Conservation (phyloP, 2,888 invertebrate genomes). For the Chirona hameri region DNA sequence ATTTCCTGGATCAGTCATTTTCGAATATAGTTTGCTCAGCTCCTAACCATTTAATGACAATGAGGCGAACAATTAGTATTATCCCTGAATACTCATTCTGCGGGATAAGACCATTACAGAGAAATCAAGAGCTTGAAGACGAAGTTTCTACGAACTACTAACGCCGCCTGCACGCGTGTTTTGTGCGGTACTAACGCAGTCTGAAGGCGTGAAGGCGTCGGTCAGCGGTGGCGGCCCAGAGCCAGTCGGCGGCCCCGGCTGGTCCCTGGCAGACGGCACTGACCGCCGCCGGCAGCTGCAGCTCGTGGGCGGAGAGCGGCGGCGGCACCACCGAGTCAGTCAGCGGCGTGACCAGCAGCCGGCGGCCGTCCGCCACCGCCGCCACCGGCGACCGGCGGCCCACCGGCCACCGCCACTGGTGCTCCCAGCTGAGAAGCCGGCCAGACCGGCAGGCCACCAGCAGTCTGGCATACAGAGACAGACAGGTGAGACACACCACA, state of each 20-base stretch:
- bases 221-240: slow-evolving; percentile 1
- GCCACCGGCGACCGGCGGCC: slow-evolving; percentile 33
- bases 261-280: not conserved
- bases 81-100: too few species aligned
- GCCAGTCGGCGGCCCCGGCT: too few species aligned
- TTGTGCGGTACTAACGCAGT: not conserved
- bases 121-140: too few species aligned
- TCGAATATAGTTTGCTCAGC: too few species aligned
- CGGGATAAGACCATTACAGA: too few species aligned
- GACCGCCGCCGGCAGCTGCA: slow-evolving; percentile 51
- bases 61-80: too few species aligned
- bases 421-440: not conserved
- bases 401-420: not conserved
- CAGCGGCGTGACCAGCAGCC: slow-evolving; percentile 66
- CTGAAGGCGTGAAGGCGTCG: not conserved
- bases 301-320: slow-evolving; percentile 66
- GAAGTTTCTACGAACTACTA: too few species aligned
- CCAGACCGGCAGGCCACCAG: not conserved
- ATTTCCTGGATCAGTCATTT: too few species aligned
- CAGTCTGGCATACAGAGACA: not conserved
- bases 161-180: too few species aligned
- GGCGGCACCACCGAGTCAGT: slow-evolving; percentile 73
- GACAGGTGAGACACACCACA: too few species aligned
- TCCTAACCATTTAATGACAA: too few species aligned
- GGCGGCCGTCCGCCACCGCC: slow-evolving; percentile 42